Conservation (phyloP, 1,140 invertebrate genomes). For the Eriosoma lanigerum region DNA sequence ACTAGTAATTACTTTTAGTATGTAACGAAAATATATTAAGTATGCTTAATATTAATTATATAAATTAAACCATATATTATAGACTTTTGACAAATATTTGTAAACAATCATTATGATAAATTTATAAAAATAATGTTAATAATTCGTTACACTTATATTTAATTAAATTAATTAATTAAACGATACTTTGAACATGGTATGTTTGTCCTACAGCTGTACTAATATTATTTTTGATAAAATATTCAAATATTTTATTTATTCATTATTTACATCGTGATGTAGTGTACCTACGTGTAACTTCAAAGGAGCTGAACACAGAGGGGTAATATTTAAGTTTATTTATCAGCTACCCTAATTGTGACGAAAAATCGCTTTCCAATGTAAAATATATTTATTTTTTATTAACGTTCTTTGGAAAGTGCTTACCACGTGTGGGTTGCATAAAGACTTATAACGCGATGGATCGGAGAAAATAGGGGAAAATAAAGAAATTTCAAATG, state of each 20-base stretch:
- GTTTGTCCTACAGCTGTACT: background rate
- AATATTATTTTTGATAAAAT: background rate
- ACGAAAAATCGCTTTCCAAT: constrained; percentile 4
- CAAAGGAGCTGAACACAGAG: background rate
- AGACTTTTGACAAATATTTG: no score
- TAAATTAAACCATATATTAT: no score
- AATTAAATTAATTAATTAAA: no score
- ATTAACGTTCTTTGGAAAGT: constrained; percentile 1
- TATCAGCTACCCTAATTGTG: no score
- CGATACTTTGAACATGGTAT: no score
- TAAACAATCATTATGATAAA: no score
- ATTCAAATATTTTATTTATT: background rate
- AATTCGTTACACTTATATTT: no score
- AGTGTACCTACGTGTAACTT: background rate
- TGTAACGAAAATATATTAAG: no score
- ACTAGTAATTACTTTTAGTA: no score
- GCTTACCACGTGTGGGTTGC: background rate
- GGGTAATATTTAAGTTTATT: background rate
- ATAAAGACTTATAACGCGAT: background rate
- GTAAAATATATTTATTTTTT: constrained; percentile 2
- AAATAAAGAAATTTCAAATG: constrained; percentile 13
- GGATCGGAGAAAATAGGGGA: constrained; percentile 1
- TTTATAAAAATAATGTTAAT: no score
- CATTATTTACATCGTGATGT: background rate
- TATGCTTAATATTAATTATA: no score